Evolutionary conservation across 2,797 vertebrate genomes (phyloP).

Genomic region (Sebastes vulpes): DNA sequence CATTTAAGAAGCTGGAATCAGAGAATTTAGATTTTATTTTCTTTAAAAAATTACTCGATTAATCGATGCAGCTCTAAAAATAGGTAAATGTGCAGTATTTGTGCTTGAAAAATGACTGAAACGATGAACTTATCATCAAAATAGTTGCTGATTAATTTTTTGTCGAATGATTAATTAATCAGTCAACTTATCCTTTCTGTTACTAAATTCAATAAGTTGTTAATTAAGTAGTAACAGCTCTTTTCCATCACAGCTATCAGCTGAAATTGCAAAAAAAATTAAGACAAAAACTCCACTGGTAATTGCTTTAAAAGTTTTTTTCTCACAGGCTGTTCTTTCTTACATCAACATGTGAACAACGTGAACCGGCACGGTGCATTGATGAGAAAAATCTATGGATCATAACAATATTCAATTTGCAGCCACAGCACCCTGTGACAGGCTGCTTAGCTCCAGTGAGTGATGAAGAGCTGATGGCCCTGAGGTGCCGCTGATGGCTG

Average conservation of each 20-base stretch:
- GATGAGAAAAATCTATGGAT: constrained; percentile 69
- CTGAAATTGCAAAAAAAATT: not conserved
- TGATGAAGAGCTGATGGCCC: constrained; percentile 70
- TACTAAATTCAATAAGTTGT: not conserved
- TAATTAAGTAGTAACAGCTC: not conserved
- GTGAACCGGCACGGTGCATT: constrained; percentile 2
- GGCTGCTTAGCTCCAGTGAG: constrained; percentile 70
- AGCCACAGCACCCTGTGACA: constrained; percentile 72
- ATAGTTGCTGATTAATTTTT: not conserved
- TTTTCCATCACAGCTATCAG: not conserved
- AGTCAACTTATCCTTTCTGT: not conserved
- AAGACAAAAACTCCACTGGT: not conserved
- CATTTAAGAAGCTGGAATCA: too few species aligned
- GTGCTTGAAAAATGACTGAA: not conserved
- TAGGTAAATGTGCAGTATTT: too few species aligned
- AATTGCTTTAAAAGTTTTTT: not conserved
- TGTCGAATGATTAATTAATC: not conserved
- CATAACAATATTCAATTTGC: constrained; percentile 83
- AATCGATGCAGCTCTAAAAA: not conserved
- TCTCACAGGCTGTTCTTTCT: not conserved
- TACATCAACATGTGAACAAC: constrained; percentile 46
- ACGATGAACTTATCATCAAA: not conserved
- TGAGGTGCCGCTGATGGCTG: constrained; percentile 69
- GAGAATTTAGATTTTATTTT: too few species aligned
- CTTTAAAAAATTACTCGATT: too few species aligned